Evolutionary conservation across 2,888 invertebrate genomes (phyloP).

Genomic region (Salticus scenicus): DNA sequence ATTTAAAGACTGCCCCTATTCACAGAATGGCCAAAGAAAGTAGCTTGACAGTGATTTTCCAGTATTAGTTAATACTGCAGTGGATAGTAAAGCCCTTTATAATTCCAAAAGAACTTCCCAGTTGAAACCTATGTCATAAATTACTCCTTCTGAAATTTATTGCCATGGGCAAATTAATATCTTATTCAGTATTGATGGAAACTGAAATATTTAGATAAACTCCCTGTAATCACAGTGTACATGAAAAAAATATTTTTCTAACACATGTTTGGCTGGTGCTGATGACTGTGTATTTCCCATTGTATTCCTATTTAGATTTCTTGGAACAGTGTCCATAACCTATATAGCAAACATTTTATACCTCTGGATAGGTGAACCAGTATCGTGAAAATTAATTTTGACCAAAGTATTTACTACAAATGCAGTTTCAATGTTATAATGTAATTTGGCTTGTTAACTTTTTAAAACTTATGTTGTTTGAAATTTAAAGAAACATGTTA

Average conservation of each 20-base stretch:
- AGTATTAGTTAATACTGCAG: constrained; percentile 59
- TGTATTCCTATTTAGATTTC: not conserved
- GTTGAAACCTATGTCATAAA: not conserved
- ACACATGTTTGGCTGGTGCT: constrained; percentile 67
- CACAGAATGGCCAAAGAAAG: constrained; percentile 34
- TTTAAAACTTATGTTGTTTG: not conserved
- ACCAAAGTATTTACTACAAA: not conserved
- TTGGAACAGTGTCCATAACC: not conserved
- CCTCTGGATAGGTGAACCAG: not conserved
- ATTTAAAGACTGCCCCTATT: constrained; percentile 23
- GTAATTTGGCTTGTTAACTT: not conserved
- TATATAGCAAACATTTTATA: not conserved
- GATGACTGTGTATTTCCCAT: constrained; percentile 15
- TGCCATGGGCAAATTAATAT: constrained; percentile 10
- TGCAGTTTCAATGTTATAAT: constrained; percentile 6
- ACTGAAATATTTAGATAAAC: constrained; percentile 10
- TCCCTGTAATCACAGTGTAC: constrained; percentile 40
- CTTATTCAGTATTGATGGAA: constrained; percentile 12
- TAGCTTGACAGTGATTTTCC: constrained; percentile 42
- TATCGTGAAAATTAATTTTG: not conserved
- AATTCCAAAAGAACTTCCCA: constrained; percentile 6
- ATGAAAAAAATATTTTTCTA: constrained; percentile 70
- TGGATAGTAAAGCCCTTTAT: constrained; percentile 39
- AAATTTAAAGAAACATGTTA: not conserved
- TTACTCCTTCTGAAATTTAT: constrained; percentile 1